Evolutionary conservation across 2,888 invertebrate species (phyloP).

Genomic region (Chymomyza amoena): DNA sequence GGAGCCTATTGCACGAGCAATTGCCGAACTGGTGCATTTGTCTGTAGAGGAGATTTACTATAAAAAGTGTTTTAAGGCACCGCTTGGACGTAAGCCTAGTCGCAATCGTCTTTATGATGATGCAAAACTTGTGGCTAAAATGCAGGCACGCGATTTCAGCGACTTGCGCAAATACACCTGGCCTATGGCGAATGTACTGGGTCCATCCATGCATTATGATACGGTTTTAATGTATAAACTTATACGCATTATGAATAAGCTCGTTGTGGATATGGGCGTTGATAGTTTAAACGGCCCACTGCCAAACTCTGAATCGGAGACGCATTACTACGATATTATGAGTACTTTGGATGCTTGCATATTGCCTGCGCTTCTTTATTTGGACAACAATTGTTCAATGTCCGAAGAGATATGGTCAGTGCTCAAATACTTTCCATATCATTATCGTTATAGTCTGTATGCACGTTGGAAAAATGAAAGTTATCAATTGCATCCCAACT

Average conservation of each 20-base stretch:
- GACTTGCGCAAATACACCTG: constrained; percentile 88
- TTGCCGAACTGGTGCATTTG: constrained; percentile 89
- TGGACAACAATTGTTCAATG: constrained; percentile 96
- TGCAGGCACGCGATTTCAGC: constrained; percentile 83
- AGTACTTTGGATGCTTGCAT: constrained; percentile 93
- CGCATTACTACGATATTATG: constrained; percentile 89
- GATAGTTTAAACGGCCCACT: constrained; percentile 76
- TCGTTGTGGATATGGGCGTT: constrained; percentile 77
- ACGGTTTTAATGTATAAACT: constrained; percentile 94
- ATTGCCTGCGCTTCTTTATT: constrained; percentile 92
- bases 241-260: constrained; percentile 80
- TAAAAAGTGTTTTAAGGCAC: constrained; percentile 85
- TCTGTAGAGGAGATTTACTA: constrained; percentile 93
- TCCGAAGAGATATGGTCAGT: constrained; percentile 98
- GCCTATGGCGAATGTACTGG: constrained; percentile 91
- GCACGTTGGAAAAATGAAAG: constrained; percentile 98
- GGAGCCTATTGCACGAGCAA: constrained; percentile 87
- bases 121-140: constrained; percentile 58
- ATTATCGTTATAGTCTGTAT: constrained; percentile 90
- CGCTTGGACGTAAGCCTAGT: constrained; percentile 80
- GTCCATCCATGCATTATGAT: constrained; percentile 92
- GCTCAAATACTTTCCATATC: constrained; percentile 91
- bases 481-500: constrained; percentile 87
- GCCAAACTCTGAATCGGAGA: constrained; percentile 78
- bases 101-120: constrained; percentile 79